These are phyloP conservation scores for Drosophila nasuta DNA, from an alignment of 1,140 invertebrate species.

Conservation along the genomic window DNA sequence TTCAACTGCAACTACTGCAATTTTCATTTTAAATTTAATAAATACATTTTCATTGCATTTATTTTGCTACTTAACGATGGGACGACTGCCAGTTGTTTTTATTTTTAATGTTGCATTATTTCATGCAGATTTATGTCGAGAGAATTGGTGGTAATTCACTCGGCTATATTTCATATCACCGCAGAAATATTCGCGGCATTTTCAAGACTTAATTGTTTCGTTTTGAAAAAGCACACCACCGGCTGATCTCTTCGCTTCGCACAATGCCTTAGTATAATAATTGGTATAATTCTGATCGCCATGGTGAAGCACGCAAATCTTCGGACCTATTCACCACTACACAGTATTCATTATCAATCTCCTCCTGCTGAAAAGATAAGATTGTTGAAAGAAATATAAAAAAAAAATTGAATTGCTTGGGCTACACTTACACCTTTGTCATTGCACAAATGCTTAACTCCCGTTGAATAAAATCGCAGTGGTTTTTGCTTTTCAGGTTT, in stretches of 20 bases:
- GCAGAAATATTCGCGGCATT: slow-evolving; percentile 48
- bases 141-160: slow-evolving; percentile 31
- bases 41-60: slow-evolving; percentile 14
- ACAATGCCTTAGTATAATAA: no score
- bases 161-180: slow-evolving; percentile 50
- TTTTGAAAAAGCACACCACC: slow-evolving; percentile 45
- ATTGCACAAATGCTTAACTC: slow-evolving; percentile 12
- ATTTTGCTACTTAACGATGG: slow-evolving; percentile 12
- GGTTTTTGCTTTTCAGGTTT: slow-evolving; percentile 18
- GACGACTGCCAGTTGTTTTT: slow-evolving; percentile 15
- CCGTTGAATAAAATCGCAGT: slow-evolving; percentile 7
- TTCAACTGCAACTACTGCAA: slow-evolving; percentile 1
- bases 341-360: slow-evolving; percentile 22
- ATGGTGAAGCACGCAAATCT: background rate
- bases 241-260: slow-evolving; percentile 17
- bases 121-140: slow-evolving; percentile 39
- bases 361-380: slow-evolving; percentile 15
- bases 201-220: slow-evolving; percentile 65
- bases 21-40: slow-evolving; percentile 14
- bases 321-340: background rate
- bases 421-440: slow-evolving; percentile 10
- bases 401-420: background rate
- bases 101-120: slow-evolving; percentile 37
- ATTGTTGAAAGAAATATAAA: background rate
- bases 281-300: no score